Percentiles rank a stretch among this genome's conserved stretches.
Conservation (phyloP, 2,888 invertebrate genomes). For the Helleia helle region DNA sequence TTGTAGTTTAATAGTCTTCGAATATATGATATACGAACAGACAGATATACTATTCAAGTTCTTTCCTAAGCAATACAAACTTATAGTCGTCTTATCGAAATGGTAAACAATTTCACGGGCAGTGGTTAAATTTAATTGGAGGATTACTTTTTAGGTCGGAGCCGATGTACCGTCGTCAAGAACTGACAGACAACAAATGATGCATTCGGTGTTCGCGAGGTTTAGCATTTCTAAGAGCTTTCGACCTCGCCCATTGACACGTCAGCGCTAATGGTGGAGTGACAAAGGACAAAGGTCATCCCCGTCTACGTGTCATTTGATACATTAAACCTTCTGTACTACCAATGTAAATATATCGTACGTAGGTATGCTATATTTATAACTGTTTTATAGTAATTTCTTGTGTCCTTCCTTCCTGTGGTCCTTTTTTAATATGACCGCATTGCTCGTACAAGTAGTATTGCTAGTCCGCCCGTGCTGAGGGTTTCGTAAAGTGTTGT, state of each 20-base stretch:
- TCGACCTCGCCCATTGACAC: slow-evolving; percentile 24
- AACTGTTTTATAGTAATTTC: too few species aligned
- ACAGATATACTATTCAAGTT: too few species aligned
- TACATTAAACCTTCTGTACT: not conserved
- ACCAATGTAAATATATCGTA: too few species aligned
- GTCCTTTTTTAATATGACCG: not conserved
- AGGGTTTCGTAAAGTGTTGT: too few species aligned
- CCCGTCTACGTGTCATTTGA: not conserved
- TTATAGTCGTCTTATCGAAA: slow-evolving; percentile 40
- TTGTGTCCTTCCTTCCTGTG: too few species aligned
- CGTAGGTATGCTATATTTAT: too few species aligned
- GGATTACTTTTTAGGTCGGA: slow-evolving; percentile 59
- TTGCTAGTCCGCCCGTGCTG: too few species aligned
- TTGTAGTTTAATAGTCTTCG: too few species aligned
- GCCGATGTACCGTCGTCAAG: slow-evolving; percentile 55
- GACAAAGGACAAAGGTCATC: slow-evolving; percentile 19
- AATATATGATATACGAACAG: too few species aligned
- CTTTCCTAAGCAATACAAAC: slow-evolving; percentile 16
- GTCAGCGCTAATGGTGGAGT: slow-evolving; percentile 22
- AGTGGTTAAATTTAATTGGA: slow-evolving; percentile 65
- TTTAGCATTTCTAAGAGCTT: slow-evolving; percentile 22
- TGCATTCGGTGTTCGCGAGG: slow-evolving; percentile 35
- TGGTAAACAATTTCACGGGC: slow-evolving; percentile 67
- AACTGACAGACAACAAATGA: slow-evolving; percentile 60
- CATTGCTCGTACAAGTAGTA: too few species aligned